Evolutionary conservation across 2,797 vertebrate genomes (phyloP).

Genomic region (Sardinella longiceps): DNA sequence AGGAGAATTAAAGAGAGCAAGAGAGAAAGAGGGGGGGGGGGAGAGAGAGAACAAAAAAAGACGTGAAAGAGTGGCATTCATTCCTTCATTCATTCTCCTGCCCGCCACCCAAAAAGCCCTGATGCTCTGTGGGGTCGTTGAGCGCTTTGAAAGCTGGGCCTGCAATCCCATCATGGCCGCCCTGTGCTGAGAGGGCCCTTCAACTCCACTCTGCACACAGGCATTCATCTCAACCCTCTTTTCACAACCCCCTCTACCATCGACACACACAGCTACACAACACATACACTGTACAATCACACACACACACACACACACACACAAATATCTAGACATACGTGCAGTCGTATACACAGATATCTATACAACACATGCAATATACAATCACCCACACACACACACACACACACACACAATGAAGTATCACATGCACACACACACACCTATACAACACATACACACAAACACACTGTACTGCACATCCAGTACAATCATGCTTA

Average conservation of each 20-base stretch:
- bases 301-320: not conserved
- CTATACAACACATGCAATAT: too few species aligned
- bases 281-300: too few species aligned
- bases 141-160: constrained; percentile 62
- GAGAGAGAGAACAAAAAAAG: constrained; percentile 29
- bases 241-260: constrained; percentile 1
- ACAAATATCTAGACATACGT: too few species aligned
- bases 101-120: constrained; percentile 68
- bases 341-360: too few species aligned
- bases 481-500: too few species aligned
- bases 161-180: constrained; percentile 71
- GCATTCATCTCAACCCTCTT: constrained; percentile 26
- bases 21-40: not conserved
- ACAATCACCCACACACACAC: too few species aligned
- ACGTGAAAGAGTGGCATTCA: constrained; percentile 65
- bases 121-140: constrained; percentile 71
- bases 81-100: too few species aligned
- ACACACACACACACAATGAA: too few species aligned
- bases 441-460: too few species aligned
- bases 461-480: too few species aligned
- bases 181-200: constrained; percentile 60
- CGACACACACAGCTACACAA: constrained; percentile 11
- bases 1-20: constrained; percentile 23
- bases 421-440: too few species aligned
- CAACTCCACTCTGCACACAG: constrained; percentile 52